Base-by-base conservation (phyloP, 2,797 vertebrate genomes). In the Pseudomugil gertrudae region DNA sequence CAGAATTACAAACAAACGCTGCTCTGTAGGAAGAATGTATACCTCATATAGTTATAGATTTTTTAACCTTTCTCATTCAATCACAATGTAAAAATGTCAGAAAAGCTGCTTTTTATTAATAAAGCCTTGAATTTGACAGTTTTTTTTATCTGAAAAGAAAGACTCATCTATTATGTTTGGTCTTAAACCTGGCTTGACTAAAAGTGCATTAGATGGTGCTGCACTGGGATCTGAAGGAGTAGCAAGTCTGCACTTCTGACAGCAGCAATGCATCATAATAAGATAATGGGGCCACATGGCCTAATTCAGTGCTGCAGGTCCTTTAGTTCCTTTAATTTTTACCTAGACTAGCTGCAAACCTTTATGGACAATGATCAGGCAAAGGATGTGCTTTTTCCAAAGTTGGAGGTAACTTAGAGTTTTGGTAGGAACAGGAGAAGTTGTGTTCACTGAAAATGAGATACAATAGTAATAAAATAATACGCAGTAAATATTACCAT, bases 241-340 rank as follows among this genome's bases (percentile, higher is more conserved):
- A 21, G 35, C 5, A 36, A 57, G 57, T 77, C 73, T 57, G 71
- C 51, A 45, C 15, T 56, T 62, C 8, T 74, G 81, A 80, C 66
- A 81, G 80, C 67, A 26, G 63, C 53, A 54, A 82, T 84, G 47
- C 9, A 83, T 89, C 75, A 79, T 43, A 47, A 67, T 71, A 79
- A 69, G 51, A 68, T 69, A 79, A 74, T 11, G 65, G 21, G 68
- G 30, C 71, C 66, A 58, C 67, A 63, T 35, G 43, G 29, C 23
- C 26, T 23, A 29, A 57, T 43, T 58, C 45, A 47, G 33, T 38
- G 52, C 63, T 24, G 36, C 65, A 19, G 36, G 32, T 17, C 57
- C 29, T 23, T 51, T 32, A 61, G 61, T 24, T 67, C 47, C n/a
- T 21, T 65, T 27, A 57, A 11, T 36, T 32, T 74, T 59, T 50